Evolutionary conservation across 2,113 vertebrate species (phyloP), one percentile per base, ranked within the genome.

Genomic region (Nestor notabilis): DNA sequence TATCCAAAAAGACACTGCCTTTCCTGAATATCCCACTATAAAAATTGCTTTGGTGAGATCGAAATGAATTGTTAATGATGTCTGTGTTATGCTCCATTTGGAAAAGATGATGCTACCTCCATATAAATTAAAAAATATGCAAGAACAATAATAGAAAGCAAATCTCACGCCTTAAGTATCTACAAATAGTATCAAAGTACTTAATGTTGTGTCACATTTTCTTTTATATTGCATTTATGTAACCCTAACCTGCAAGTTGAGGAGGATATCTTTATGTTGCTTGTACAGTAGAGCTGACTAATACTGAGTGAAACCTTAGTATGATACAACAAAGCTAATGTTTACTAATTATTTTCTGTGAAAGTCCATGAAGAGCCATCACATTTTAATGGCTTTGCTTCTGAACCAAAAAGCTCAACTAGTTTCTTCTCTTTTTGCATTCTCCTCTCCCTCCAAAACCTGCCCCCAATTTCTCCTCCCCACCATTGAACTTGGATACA

Each of bases 391-490:
- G 11, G 20, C 29, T 61, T 85, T 83, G 17, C 53, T 72, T 83
- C 28, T 72, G 41, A 91, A 46, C 9, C 52, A 69, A 65, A 64
- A 31, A 5, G 2, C 21, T 29, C 20, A 58, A 10, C 4, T 3
- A 11, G 21, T 76, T 86, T 35, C 20, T 76, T 88, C 8, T 39
- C 25, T 76, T 71, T 43, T 47, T 2, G 5, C 19, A 17, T 63
- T 25, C 16, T 43, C 2, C 3, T 65, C 85, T 74, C 9, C 21
- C 23, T 88, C n/a, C 47, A 39, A 79, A 92, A 83, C n/a, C 41
- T 68, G 4, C 1, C 17, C 7, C 19, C 5, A 58, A 0, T 29
- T 52, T 66, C 13, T 91, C 10, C 21, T 71, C 5, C 2, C 3
- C 13, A 37, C 13, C 1, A 4, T 44, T 58, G 52, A 71, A 27